Evolutionary conservation across 2,797 vertebrate species (phyloP).

Genomic region (Streptopelia turtur): DNA sequence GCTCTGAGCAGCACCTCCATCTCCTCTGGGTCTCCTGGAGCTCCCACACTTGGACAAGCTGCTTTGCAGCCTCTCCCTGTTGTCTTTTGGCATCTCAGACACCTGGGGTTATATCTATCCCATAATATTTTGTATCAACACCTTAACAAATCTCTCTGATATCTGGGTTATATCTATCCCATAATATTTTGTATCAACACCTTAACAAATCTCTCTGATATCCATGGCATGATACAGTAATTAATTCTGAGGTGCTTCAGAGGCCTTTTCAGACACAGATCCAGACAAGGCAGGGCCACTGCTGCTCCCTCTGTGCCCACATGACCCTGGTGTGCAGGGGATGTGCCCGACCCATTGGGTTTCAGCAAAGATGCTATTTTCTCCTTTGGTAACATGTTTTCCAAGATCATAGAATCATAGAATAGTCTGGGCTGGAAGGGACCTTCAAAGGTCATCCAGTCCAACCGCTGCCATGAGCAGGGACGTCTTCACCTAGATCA

Average conservation of each 20-base stretch:
- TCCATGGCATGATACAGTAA: background rate
- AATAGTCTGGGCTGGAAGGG: too few relatives aligned
- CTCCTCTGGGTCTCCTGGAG: background rate
- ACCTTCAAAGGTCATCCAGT: too few relatives aligned
- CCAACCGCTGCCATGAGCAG: too few relatives aligned
- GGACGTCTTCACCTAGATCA: too few relatives aligned
- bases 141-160: background rate
- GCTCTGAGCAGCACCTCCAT: background rate
- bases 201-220: background rate
- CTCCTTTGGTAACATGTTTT: background rate
- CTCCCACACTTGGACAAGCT: rapidly evolving
- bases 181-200: background rate
- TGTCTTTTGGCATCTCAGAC: background rate
- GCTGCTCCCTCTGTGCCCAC: rapidly evolving
- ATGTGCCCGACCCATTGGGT: rapidly evolving
- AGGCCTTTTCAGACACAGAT: background rate
- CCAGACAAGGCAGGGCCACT: rapidly evolving
- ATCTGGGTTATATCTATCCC: background rate
- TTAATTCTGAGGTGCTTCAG: background rate
- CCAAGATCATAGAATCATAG: too few relatives aligned
- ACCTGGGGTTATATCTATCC: background rate
- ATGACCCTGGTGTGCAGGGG: rapidly evolving
- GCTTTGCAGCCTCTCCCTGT: background rate
- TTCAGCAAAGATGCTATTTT: background rate
- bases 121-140: background rate